phyloP scores from a whole-genome alignment of 2,797 vertebrate genomes.

The Coracias cyanogaster region DNA sequence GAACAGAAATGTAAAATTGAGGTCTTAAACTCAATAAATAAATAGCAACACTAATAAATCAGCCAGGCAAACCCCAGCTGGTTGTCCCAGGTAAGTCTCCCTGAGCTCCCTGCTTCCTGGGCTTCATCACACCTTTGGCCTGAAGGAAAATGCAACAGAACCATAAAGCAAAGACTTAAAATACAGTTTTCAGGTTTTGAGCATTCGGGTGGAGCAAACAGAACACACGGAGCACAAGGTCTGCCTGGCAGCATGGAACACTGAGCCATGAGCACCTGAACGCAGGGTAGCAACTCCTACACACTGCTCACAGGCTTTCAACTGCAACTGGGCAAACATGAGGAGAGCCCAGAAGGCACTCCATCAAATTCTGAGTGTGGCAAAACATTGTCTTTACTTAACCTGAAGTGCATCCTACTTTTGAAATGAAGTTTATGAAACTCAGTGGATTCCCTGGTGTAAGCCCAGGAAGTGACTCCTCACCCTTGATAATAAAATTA shows the following conservation, averaged over 20 bases:
- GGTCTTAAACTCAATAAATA: neutral
- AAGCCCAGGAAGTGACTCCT: neutral
- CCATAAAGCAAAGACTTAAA: neutral
- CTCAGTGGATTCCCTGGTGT: neutral
- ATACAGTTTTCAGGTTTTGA: neutral
- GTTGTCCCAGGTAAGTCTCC: neutral
- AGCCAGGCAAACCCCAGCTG: neutral
- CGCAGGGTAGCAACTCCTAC: accelerated
- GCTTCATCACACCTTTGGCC: neutral
- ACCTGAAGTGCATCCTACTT: neutral
- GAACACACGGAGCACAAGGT: neutral
- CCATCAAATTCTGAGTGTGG: neutral
- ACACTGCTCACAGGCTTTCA: accelerated
- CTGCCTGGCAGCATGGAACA: neutral
- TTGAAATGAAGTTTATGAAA: neutral
- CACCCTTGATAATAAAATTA: neutral
- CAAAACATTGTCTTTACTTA: neutral
- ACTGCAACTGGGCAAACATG: neutral
- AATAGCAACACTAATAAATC: neutral
- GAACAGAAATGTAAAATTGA: neutral
- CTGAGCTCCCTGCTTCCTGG: neutral
- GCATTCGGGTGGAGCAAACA: neutral
- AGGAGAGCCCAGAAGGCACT: neutral
- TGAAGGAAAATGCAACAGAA: neutral
- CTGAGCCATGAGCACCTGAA: neutral